Evolutionary conservation across 37 sponge, comb jelly and placozoan genomes (phyloP).

Genomic region (Cladorhizidae sp.): DNA sequence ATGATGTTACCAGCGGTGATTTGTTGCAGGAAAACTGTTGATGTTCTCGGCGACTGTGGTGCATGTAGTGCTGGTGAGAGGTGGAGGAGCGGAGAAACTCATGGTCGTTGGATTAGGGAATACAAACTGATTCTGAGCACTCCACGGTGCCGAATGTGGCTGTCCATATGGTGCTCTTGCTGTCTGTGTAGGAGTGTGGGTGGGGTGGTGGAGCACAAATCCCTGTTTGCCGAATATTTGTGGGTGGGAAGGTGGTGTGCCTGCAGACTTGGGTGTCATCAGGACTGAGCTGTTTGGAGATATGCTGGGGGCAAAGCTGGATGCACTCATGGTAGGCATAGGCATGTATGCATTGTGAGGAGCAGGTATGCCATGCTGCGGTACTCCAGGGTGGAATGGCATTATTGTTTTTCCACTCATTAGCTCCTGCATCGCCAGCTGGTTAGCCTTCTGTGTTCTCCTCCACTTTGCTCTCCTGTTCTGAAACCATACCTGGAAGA

Average conservation of each 20-base stretch:
- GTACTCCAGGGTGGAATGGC: conserved; percentile 44
- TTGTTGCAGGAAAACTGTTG: conserved; percentile 2
- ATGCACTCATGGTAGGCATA: conserved; percentile 23
- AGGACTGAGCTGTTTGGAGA: conserved; percentile 77
- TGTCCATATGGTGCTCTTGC: conserved; percentile 19
- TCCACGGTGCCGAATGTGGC: conserved; percentile 59
- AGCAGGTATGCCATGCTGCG: conserved; percentile 51
- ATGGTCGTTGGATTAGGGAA: conserved; percentile 64
- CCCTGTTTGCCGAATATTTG: conserved; percentile 23
- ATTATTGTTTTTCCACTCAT: conserved; percentile 64
- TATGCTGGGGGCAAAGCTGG: conserved; percentile 44
- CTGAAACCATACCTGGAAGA: conserved; percentile 85
- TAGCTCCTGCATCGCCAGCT: conserved; percentile 74
- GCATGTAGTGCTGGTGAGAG: conserved; percentile 34
- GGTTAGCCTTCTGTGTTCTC: conserved; percentile 83
- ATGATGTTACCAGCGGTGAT: conserved; percentile 12
- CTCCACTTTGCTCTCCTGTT: conserved; percentile 87
- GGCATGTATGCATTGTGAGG: conserved; percentile 58
- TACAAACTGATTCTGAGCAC: conserved; percentile 78
- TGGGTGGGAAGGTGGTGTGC: conserved; percentile 39
- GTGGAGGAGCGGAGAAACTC: conserved; percentile 49
- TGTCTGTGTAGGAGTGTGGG: conserved; percentile 28
- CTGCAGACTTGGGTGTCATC: conserved; percentile 86
- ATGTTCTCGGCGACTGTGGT: conserved; percentile 12
- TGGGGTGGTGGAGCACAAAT: conserved; percentile 67